Evolutionary conservation across 2,113 vertebrate species (phyloP).

Genomic region (Anguilla rostrata): DNA sequence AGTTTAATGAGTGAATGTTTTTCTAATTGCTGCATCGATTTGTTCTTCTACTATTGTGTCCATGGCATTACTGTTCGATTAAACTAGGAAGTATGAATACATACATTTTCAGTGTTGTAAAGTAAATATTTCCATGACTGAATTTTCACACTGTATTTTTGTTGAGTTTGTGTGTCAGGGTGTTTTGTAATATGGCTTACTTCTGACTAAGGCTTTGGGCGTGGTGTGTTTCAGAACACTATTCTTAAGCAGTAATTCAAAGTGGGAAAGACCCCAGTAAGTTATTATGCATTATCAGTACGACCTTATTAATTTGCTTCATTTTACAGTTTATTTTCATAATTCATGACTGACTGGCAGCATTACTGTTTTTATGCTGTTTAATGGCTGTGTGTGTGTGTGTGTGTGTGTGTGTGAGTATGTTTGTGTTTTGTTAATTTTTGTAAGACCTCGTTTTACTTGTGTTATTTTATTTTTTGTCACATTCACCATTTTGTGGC

Average conservation of each 20-base stretch:
- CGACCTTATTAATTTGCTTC: neutral
- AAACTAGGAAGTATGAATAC: neutral
- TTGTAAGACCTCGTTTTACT: neutral
- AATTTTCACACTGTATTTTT: neutral
- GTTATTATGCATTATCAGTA: conserved; percentile 6
- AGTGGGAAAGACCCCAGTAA: neutral
- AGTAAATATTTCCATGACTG: neutral
- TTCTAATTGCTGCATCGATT: neutral
- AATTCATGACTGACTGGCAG: neutral
- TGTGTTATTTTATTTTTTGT: conserved; percentile 32
- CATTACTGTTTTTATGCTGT: neutral
- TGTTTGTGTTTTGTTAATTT: conserved; percentile 9
- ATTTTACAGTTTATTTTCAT: neutral
- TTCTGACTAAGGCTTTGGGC: conserved; percentile 28
- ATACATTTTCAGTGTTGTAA: neutral
- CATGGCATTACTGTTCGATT: neutral
- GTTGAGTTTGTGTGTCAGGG: neutral
- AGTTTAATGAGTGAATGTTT: neutral
- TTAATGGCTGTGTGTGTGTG: neutral
- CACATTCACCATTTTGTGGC: conserved; percentile 9
- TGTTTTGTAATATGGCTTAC: neutral
- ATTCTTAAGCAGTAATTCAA: conserved; percentile 9
- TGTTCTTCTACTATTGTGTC: neutral
- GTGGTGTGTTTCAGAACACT: conserved; percentile 32
- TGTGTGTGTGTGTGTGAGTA: neutral